phyloP scores from a whole-genome alignment of 64 coral and sea anemone species.

The Exaiptasia diaphana region DNA sequence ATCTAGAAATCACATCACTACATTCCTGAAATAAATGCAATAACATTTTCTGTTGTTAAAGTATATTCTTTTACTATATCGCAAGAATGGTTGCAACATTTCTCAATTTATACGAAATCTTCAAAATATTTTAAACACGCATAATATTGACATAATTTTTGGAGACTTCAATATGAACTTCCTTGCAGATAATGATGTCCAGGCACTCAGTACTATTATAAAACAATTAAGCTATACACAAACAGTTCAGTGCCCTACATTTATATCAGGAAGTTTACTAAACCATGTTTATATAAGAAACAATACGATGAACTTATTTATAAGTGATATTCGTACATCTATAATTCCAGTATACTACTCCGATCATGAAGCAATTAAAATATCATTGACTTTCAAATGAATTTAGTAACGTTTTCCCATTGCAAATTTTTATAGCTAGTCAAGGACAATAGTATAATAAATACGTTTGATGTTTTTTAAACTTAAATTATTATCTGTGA shows the following conservation, averaged over 20 bases:
- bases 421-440: no score
- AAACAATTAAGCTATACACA: background rate
- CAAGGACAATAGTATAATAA: no score
- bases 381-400: no score
- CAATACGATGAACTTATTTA: no score
- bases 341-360: no score
- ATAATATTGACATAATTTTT: constrained; percentile 33
- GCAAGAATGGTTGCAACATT: background rate
- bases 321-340: no score
- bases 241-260: background rate
- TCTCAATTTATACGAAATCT: background rate
- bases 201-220: background rate
- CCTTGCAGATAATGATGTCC: background rate
- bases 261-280: constrained; percentile 23
- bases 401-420: no score
- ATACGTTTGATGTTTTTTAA: no score
- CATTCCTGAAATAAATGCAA: constrained; percentile 28
- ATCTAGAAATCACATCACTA: background rate
- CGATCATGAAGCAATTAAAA: no score
- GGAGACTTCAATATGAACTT: constrained; percentile 51
- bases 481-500: no score
- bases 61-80: background rate
- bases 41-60: background rate
- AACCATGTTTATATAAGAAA: constrained; percentile 41
- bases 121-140: background rate